Evolutionary conservation across 2,797 vertebrate genomes (phyloP), one percentile per base, ranked within the genome.

Genomic region (Sebastes minor): DNA sequence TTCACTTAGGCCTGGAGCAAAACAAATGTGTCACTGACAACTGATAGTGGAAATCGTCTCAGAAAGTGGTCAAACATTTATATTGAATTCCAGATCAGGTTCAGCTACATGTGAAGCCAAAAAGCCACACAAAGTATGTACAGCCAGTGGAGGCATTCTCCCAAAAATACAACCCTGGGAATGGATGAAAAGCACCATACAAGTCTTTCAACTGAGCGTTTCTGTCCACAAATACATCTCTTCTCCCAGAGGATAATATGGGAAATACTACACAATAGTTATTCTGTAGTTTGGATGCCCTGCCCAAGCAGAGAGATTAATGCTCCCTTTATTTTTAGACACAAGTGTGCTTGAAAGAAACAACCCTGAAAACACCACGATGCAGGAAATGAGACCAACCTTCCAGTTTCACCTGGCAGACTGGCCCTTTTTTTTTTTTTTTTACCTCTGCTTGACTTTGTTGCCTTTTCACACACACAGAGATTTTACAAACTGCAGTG

Each of bases 321-420:
- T 76, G 66, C 60, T 13, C 6, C 68, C 67, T 86, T 89, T 92
- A 91, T 89, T 91, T 92, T 86, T 86, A 85, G 89, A 68, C 71
- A 70, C 70, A 71, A 79, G 53, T 32, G 61, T 74, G 23, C 62
- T 89, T 42, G 38, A 88, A 88, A 83, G 56, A 80, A 87, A 86
- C 46, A 28, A 88, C 71, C 76, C 72, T 35, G 61, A 78, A 91
- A 86, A 70, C 77, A 68, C 74, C 35, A 66, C 2, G 20, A 76
- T 61, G 63, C 88, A 91, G 90, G 89, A 93, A 92, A 88, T 62
- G 76, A 83, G 82, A 71, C 71, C 72, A 71, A 67, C 52, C 78
- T 79, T 82, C 76, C 78, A 80, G 76, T 70, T 25, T 65, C 71
- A 79, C 30, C 62, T 78, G 70, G 42, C 75, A 86, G 52, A 71